Conservation (phyloP, 2,113 vertebrate genomes). For the Petaurus breviceps region DNA sequence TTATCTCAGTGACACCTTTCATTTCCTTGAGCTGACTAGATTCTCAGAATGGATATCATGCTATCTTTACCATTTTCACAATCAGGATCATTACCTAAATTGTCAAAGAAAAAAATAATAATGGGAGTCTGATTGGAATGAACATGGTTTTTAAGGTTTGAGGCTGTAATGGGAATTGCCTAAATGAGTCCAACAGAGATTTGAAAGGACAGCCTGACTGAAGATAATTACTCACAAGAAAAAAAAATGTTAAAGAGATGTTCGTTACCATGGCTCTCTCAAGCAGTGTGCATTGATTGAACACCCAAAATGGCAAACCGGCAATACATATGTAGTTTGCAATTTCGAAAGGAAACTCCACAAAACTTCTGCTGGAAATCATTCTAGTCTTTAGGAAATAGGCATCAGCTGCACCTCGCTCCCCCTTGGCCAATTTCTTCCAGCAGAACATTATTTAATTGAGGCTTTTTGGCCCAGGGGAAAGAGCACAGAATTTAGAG, state of each 20-base stretch:
- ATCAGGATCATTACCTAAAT: conserved; percentile 43
- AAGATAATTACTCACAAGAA: conserved; percentile 68
- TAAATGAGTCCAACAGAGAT: conserved; percentile 53
- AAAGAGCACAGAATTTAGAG: neutral
- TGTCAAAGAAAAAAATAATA: conserved; percentile 52
- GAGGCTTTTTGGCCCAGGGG: neutral
- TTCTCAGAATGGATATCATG: conserved; percentile 57
- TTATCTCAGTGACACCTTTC: conserved; percentile 46
- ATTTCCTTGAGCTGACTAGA: conserved; percentile 53
- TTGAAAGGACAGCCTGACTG: conserved; percentile 49
- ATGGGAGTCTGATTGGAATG: conserved; percentile 46
- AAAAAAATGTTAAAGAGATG: conserved; percentile 33
- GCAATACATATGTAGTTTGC: conserved; percentile 15
- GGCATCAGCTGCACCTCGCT: neutral
- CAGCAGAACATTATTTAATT: neutral
- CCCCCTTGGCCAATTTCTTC: neutral
- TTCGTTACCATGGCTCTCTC: neutral
- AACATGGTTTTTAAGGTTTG: conserved; percentile 19
- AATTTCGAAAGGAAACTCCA: conserved; percentile 42
- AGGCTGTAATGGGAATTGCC: conserved; percentile 38
- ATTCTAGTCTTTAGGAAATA: neutral
- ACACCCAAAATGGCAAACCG: conserved; percentile 43
- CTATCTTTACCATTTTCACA: conserved; percentile 38
- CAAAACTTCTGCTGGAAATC: conserved; percentile 18
- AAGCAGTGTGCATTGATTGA: conserved; percentile 48